phyloP scores from a whole-genome alignment of 2,113 vertebrate genomes.

The Phalacrocorax brasilianus region DNA sequence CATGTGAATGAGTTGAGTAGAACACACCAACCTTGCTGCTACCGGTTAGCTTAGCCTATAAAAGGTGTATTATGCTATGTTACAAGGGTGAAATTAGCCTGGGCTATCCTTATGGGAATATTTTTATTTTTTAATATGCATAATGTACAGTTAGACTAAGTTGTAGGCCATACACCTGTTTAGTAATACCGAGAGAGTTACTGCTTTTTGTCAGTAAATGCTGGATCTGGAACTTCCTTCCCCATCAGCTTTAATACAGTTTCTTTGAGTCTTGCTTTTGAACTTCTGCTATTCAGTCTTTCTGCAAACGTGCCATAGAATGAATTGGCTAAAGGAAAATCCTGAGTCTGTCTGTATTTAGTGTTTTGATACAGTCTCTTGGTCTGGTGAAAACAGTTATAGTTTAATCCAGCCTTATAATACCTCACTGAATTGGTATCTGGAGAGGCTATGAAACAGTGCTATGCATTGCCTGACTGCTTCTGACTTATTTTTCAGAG shows the following conservation, averaged over 20 bases:
- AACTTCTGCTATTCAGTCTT: neutral
- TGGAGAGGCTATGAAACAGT: neutral
- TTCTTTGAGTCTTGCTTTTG: neutral
- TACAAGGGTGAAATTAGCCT: neutral
- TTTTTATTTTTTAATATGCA: neutral
- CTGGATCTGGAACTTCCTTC: neutral
- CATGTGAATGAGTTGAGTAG: neutral
- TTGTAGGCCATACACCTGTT: neutral
- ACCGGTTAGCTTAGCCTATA: neutral
- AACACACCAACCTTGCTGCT: neutral
- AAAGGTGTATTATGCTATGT: accelerated
- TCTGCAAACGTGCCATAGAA: accelerated
- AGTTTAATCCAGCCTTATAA: neutral
- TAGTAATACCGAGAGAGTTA: neutral
- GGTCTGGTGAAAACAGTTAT: neutral
- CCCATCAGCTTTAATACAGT: neutral
- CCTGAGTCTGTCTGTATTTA: neutral
- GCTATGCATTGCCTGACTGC: neutral
- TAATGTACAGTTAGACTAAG: neutral
- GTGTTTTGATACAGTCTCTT: neutral
- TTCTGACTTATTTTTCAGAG: neutral
- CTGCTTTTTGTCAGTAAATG: neutral
- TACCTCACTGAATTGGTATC: neutral
- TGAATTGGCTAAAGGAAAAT: neutral
- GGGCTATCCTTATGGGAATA: neutral